phyloP scores from a whole-genome alignment of 2,888 invertebrate genomes.

The Conistra vaccinii region DNA sequence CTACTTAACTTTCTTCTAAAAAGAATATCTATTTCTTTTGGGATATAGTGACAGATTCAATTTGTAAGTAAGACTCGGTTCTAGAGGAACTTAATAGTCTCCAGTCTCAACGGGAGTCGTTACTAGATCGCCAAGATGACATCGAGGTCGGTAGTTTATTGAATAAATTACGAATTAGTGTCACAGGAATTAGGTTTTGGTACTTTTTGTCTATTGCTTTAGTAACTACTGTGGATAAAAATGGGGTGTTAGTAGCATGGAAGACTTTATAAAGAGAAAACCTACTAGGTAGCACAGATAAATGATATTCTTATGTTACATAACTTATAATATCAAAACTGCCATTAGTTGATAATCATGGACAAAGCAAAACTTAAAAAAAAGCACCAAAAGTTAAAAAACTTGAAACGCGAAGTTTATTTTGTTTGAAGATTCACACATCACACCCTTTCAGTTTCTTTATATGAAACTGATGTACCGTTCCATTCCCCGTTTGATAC shows the following conservation, averaged over 20 bases:
- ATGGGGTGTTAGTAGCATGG: background rate
- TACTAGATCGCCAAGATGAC: constrained; percentile 49
- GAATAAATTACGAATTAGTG: constrained; percentile 51
- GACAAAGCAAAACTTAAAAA: background rate
- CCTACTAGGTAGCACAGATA: background rate
- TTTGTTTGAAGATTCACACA: background rate
- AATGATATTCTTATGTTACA: background rate
- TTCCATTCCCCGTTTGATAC: background rate
- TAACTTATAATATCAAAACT: background rate
- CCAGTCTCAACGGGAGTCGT: constrained; percentile 58
- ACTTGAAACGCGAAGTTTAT: background rate
- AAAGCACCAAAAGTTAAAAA: background rate
- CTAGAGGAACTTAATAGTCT: constrained; percentile 63
- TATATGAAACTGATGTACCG: constrained; percentile 1
- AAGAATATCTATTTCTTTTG: constrained; percentile 47
- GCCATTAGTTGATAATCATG: background rate
- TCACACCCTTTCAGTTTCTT: background rate
- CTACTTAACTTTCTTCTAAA: constrained; percentile 13
- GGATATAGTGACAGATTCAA: constrained; percentile 59
- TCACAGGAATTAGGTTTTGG: constrained; percentile 17
- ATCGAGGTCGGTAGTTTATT: constrained; percentile 55
- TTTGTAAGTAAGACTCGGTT: constrained; percentile 59
- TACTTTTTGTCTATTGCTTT: constrained; percentile 2
- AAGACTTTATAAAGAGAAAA: background rate
- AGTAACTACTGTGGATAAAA: background rate